These are phyloP conservation scores for Lota lota DNA, from an alignment of 2,113 vertebrate genomes.

Conservation along the genomic window DNA sequence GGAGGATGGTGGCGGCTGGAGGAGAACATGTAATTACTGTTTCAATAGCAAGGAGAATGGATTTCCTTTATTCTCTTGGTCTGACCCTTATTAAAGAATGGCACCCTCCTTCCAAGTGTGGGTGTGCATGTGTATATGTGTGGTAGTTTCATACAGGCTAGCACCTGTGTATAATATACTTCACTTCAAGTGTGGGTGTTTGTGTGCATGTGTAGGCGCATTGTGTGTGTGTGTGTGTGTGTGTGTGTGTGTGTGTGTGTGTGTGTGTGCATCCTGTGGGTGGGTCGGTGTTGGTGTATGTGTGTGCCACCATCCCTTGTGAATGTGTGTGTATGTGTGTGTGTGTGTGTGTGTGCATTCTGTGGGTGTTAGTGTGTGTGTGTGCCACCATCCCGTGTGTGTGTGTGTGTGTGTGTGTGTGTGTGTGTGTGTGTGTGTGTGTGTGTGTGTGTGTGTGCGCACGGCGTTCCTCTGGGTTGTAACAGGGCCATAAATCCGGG, in stretches of 20 bases:
- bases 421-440: conserved; percentile 4
- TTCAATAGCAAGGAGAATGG: conserved; percentile 27
- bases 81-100: conserved; percentile 15
- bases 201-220: too few relatives aligned
- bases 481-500: conserved; percentile 1
- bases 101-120: neutral
- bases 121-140: neutral
- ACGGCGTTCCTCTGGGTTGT: neutral
- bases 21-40: conserved; percentile 33
- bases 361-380: neutral
- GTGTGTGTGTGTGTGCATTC: neutral
- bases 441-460: neutral
- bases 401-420: conserved; percentile 1
- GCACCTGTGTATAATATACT: too few relatives aligned
- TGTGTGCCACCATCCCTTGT: conserved; percentile 10
- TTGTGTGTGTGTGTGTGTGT: neutral
- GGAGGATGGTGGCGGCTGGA: conserved; percentile 5
- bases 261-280: too few relatives aligned
- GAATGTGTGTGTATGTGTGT: neutral
- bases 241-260: conserved; percentile 3
- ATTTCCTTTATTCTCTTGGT: conserved; percentile 13
- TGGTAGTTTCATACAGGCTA: too few relatives aligned
- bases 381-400: neutral
- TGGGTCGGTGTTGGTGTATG: too few relatives aligned
- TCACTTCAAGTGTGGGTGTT: neutral